A percentile compares a stretch with the other conserved stretches of the same genome.
Evolutionary conservation across 2,113 vertebrate species (phyloP).

Genomic region (Sclerurus mexicanus): DNA sequence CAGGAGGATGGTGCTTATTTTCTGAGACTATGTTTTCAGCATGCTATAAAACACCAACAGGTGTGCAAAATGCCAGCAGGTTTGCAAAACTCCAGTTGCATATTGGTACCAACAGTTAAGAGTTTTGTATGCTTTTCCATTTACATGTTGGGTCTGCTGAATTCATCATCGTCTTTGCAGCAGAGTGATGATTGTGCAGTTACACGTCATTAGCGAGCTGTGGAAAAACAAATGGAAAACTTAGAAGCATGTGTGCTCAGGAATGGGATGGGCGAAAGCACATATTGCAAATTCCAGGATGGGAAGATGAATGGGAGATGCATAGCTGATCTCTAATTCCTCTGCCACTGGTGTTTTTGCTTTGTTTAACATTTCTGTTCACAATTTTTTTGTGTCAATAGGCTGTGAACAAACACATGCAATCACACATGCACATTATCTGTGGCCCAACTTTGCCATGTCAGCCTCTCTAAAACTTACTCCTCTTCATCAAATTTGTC

Average conservation of each 20-base stretch:
- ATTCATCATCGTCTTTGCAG: not conserved
- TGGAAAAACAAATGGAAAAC: conserved; percentile 35
- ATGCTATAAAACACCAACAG: not conserved
- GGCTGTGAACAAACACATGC: not conserved
- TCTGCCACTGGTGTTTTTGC: not conserved
- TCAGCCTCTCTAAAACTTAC: not conserved
- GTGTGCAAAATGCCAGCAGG: not conserved
- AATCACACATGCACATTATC: not conserved
- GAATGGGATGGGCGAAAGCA: conserved; percentile 23
- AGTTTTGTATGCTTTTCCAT: not conserved
- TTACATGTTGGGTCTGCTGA: not conserved
- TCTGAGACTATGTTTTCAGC: not conserved
- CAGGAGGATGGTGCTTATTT: not conserved
- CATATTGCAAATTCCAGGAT: conserved; percentile 36
- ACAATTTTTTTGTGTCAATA: not conserved
- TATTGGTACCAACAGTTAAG: not conserved
- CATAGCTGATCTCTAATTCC: conserved; percentile 7
- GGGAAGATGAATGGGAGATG: conserved; percentile 2
- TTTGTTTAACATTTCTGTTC: conserved; percentile 23
- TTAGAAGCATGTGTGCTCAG: conserved; percentile 5
- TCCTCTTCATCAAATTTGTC: not conserved
- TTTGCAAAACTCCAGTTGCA: not conserved
- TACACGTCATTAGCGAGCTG: not conserved
- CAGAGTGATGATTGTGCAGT: not conserved
- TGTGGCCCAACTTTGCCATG: not conserved